Evolutionary conservation across 23 tunicate genomes (phyloP), one percentile per base, ranked within the genome.

Genomic region (Trididemnum miniatum): DNA sequence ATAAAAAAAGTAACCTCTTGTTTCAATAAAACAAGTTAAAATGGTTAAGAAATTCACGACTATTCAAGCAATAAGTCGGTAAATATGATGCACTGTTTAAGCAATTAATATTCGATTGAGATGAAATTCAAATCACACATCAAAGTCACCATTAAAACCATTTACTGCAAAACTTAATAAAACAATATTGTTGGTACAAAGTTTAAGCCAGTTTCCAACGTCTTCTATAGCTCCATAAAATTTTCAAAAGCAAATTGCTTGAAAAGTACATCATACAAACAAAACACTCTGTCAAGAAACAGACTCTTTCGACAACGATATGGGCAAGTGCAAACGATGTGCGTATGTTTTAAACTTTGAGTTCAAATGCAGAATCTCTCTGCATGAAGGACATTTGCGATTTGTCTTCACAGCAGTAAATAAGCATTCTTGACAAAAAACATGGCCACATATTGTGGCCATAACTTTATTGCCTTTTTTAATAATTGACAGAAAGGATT

Each of bases 361-460:
- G 67, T 62, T 62, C n/a, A 62, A n/a, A 62, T 12, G 4, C 24
- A 76, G 18, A 33, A 49, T 2, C 36, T 52, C 31, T 49, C 80
- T 49, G 28, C 80, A 76, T 28, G 80, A 27, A 20, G 80, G 80
- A 25, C 80, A 76, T 25, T 52, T 27, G 23, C 57, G 54, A 25
- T 24, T 40, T 1, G 57, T 34, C 30, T 50, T 76, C 28, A 76
- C 34, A 23, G 80, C 34, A 1, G 63, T 50, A 38, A 23, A 1
- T 24, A 76, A 27, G n/a, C 80, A 76, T 9, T 33, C 20, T 28
- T 76, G 62, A 50, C 80, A 76, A 50, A 76, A 76, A 76, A 76
- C 57, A 29, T 76, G 80, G 20, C 80, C 80, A 50, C 80, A 76
- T 20, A 76, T 49, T 24, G 80, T 76, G 5, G 80, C 44, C 52